Evolutionary conservation across 2,888 invertebrate species (phyloP), one percentile per base, ranked within the genome.

Genomic region (Melieria picta): DNA sequence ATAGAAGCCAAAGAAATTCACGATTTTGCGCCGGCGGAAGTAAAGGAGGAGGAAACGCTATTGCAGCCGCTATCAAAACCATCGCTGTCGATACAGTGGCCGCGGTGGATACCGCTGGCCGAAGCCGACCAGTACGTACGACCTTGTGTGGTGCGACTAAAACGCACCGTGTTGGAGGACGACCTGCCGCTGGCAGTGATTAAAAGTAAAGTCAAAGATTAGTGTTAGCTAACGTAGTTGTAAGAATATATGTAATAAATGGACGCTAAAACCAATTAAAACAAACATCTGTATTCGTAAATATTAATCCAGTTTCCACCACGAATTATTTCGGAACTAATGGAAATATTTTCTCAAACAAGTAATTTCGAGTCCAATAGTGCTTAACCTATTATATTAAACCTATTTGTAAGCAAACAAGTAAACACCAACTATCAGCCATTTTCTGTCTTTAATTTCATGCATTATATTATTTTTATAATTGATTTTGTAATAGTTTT

Each of bases 161-260:
- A 77, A 46, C 81, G 82, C 0, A 4, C 75, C 70, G n/a, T 65
- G 62, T 5, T 80, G 1, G 72, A 75, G 1, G 76, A 81, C 7
- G 75, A 77, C 52, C 7, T 76, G 7, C 77, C 77, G 6, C 52
- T 79, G 11, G 55, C 52, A 43, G 64, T 45, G 55, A 55, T 45
- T 55, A 45, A 52, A 65, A 64, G 50, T 45, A 55, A 30, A 30
- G 30, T 30, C 30, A 30, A 2, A 3, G 30, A 30, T 30, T 30
- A 30, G 30, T 30, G 30, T 30, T 30, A 30, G 30, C 30, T 1
- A 30, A 30, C 30, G 30, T 30, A 30, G 42, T 43, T 30, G 30
- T 30, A 65, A 65, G 48, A 52, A 52, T 30, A 9, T 65, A 4
- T n/a, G 55, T 47, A 65, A 43, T 65, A 11, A 55, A 43, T 65